Percentiles rank a stretch among this genome's conserved stretches.
Evolutionary conservation across 2,888 invertebrate species (phyloP).

Genomic region (Leucoma salicis): DNA sequence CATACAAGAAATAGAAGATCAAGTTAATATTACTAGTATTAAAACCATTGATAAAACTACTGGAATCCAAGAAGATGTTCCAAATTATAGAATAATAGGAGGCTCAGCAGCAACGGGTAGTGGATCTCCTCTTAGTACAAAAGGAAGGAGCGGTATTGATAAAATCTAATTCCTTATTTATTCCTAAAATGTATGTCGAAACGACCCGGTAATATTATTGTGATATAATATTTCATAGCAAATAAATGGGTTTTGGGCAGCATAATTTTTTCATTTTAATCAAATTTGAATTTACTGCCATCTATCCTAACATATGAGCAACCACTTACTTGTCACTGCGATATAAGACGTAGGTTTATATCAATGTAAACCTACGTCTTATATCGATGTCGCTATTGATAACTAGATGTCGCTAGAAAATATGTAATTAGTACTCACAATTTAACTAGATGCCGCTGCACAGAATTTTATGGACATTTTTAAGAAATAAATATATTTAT

Average conservation of each 20-base stretch:
- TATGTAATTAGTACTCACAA: no score
- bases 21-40: background rate
- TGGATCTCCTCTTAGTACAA: conserved; percentile 56
- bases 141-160: conserved; percentile 48
- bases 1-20: background rate
- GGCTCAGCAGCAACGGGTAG: conserved; percentile 63
- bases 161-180: background rate
- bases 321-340: background rate
- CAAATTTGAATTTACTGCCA: conserved; percentile 10
- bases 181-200: background rate
- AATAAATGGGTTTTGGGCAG: conserved; percentile 34
- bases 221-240: background rate
- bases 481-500: background rate
- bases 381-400: background rate
- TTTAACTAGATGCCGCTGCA: conserved; percentile 8
- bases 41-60: background rate
- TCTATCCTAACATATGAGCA: conserved; percentile 6
- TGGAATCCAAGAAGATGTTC: conserved; percentile 16
- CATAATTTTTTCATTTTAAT: conserved; percentile 18
- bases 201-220: conserved; percentile 30
- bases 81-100: conserved; percentile 60
- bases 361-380: background rate
- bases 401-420: conserved; percentile 15
- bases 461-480: background rate
- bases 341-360: background rate